A percentile compares a stretch with the other conserved stretches of the same genome.
Conservation (phyloP, 2,113 vertebrate species). For the Corvus moneduloides region DNA sequence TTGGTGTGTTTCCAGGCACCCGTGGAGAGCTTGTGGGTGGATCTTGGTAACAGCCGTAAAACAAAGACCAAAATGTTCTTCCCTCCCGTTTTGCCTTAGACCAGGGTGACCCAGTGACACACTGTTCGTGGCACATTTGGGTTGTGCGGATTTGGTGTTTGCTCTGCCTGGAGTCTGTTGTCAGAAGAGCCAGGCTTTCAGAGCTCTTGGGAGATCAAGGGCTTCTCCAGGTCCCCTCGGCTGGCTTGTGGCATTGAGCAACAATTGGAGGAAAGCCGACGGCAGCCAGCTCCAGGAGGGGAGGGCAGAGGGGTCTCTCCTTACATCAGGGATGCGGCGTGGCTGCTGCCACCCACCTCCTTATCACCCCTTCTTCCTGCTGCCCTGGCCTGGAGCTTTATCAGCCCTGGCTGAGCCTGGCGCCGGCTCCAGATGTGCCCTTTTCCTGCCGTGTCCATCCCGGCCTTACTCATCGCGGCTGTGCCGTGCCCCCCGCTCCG, state of each 20-base stretch:
- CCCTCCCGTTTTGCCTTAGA: neutral
- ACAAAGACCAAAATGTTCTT: neutral
- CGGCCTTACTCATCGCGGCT: neutral
- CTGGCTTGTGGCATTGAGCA: neutral
- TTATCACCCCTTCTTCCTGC: neutral
- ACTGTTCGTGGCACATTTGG: accelerated
- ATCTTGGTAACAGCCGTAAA: neutral
- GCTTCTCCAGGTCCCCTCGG: neutral
- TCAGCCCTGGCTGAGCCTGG: neutral
- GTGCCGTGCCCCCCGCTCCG: neutral
- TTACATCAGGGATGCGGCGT: neutral
- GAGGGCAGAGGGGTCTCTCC: neutral
- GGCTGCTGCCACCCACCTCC: neutral
- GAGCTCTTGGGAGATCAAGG: neutral
- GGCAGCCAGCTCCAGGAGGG: neutral
- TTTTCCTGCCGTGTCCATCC: neutral
- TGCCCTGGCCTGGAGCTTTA: neutral
- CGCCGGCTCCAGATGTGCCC: neutral
- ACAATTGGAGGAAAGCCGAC: neutral
- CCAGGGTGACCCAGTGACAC: neutral
- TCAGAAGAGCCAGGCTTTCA: neutral
- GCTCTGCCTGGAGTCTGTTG: accelerated
- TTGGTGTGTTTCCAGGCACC: conserved; percentile 1
- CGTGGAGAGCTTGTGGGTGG: neutral
- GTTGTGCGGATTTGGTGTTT: neutral